Evolutionary conservation across 1,140 invertebrate species (phyloP).

Genomic region (Ruditapes philippinarum): DNA sequence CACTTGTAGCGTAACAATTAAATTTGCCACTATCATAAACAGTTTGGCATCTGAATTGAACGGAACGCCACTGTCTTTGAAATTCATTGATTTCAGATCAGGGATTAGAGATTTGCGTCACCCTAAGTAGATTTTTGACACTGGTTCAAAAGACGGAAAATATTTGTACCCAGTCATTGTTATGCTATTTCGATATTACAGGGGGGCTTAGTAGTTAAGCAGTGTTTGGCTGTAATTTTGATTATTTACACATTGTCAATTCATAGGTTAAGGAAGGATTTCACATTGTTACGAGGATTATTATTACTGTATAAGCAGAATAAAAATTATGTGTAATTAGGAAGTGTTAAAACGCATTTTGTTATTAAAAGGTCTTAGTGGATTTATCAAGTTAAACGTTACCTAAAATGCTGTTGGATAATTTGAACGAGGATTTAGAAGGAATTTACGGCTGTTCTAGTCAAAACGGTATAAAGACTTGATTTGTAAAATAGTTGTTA

Average conservation of each 20-base stretch:
- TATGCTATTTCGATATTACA: neutral
- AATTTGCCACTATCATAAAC: conserved; percentile 37
- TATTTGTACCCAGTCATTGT: conserved; percentile 19
- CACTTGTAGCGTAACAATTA: conserved; percentile 14
- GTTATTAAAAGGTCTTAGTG: neutral
- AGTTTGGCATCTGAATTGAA: conserved; percentile 27
- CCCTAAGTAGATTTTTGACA: conserved; percentile 23
- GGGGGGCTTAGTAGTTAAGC: neutral
- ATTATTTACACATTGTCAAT: neutral
- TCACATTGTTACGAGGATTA: neutral
- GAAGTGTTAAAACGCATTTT: neutral
- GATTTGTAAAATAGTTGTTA: too few relatives aligned
- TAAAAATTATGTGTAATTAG: conserved; percentile 3
- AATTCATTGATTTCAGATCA: neutral
- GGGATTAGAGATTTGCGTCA: conserved; percentile 4
- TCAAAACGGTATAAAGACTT: neutral
- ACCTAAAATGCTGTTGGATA: neutral
- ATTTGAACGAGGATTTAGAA: neutral
- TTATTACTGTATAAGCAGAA: neutral
- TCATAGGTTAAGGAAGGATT: conserved; percentile 21
- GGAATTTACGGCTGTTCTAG: neutral
- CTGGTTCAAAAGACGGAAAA: conserved; percentile 8
- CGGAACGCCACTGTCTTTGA: neutral
- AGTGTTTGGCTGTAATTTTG: neutral
- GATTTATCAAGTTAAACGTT: neutral